A percentile compares a stretch with the other conserved stretches of the same genome.
These are phyloP conservation scores for Arnoldichthys spilopterus DNA, from an alignment of 2,797 vertebrate genomes.

Conservation along the genomic window DNA sequence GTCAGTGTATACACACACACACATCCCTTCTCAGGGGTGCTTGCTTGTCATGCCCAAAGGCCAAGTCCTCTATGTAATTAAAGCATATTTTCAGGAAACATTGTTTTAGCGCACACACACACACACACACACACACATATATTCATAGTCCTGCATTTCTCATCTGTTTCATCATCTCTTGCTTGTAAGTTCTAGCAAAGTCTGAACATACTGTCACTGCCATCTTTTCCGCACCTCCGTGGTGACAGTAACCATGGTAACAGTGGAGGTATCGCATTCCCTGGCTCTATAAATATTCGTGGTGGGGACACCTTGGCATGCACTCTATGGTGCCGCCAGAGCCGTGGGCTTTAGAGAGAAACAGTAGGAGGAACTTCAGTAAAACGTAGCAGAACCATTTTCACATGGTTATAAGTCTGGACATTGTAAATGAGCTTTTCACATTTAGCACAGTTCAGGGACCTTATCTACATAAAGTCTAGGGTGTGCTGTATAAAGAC, in stretches of 20 bases:
- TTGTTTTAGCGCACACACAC: too few relatives aligned
- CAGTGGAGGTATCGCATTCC: slow-evolving; percentile 80
- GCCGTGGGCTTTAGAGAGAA: slow-evolving; percentile 38
- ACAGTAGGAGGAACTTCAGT: slow-evolving; percentile 4
- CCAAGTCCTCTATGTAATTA: slow-evolving; percentile 36
- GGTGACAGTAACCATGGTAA: slow-evolving; percentile 84
- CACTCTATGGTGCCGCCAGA: slow-evolving; percentile 38
- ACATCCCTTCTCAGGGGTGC: slow-evolving; percentile 2
- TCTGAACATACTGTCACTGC: slow-evolving; percentile 36
- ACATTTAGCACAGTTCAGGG: not conserved
- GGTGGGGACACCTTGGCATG: slow-evolving; percentile 78
- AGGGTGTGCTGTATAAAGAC: not conserved
- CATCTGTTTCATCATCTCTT: slow-evolving; percentile 56
- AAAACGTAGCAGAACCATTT: not conserved
- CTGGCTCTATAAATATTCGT: slow-evolving; percentile 80
- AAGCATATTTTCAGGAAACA: slow-evolving; percentile 11
- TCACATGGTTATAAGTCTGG: slow-evolving; percentile 49
- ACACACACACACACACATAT: not conserved
- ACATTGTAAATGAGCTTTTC: slow-evolving; percentile 13
- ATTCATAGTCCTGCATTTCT: slow-evolving; percentile 37
- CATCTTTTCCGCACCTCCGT: slow-evolving; percentile 66
- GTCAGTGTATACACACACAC: not conserved
- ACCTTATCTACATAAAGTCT: not conserved
- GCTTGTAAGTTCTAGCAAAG: slow-evolving; percentile 43
- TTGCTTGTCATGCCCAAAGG: slow-evolving; percentile 22